These are phyloP conservation scores for Girardinus metallicus DNA, from an alignment of 2,797 vertebrate genomes.

Conservation along the genomic window DNA sequence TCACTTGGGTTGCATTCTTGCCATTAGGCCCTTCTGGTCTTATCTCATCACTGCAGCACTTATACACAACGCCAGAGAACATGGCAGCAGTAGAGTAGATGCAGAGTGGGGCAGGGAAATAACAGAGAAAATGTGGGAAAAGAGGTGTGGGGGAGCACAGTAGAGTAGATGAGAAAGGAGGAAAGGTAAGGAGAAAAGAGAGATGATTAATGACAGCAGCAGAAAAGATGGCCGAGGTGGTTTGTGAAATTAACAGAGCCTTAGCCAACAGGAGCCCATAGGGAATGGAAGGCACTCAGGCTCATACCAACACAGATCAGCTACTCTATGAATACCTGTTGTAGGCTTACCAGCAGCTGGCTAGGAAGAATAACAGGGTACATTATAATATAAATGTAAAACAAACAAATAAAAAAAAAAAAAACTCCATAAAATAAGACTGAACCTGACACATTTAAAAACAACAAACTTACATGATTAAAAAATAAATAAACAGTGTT, in stretches of 20 bases:
- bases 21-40: conserved; percentile 50
- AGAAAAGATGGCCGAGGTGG: conserved; percentile 76
- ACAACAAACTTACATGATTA: not conserved
- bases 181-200: conserved; percentile 42
- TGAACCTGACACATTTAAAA: not conserved
- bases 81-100: conserved; percentile 34
- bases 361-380: not conserved
- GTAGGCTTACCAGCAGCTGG: not conserved
- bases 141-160: conserved; percentile 9
- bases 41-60: conserved; percentile 69
- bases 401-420: not conserved
- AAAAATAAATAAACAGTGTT: not conserved
- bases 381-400: not conserved
- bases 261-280: conserved; percentile 67
- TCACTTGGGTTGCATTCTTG: conserved; percentile 52
- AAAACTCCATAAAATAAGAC: not conserved
- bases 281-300: conserved; percentile 57
- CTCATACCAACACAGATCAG: conserved; percentile 38
- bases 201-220: conserved; percentile 74
- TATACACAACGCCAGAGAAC: conserved; percentile 40
- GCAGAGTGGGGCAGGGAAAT: conserved; percentile 42
- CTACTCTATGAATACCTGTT: conserved; percentile 7
- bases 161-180: conserved; percentile 12
- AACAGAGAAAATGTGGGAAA: conserved; percentile 44
- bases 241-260: conserved; percentile 76